phyloP scores from a whole-genome alignment of 2,888 invertebrate genomes.

The Pyrgus malvae region DNA sequence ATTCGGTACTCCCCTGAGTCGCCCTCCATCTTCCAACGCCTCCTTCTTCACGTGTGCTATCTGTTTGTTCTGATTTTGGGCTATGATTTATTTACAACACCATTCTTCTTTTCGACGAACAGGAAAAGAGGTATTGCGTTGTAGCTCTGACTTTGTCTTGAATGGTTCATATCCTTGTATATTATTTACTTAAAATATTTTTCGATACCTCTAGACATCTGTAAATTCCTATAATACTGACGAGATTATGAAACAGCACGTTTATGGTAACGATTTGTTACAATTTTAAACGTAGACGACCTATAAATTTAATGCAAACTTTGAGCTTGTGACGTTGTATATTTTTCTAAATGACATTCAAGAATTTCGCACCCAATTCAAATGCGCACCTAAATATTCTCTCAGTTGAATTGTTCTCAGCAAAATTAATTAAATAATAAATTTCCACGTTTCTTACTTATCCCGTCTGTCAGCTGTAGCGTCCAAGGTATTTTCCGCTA shows the following conservation, averaged over 20 bases:
- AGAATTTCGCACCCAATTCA: constrained; percentile 9
- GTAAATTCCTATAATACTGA: too few species aligned
- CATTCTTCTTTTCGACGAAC: too few species aligned
- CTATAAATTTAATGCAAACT: background rate
- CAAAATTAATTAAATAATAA: constrained; percentile 44
- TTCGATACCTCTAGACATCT: too few species aligned
- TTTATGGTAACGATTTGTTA: too few species aligned
- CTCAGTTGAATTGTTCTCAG: constrained; percentile 20
- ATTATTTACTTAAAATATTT: too few species aligned
- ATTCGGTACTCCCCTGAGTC: constrained; percentile 76
- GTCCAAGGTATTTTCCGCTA: constrained; percentile 68
- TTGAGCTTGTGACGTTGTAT: background rate
- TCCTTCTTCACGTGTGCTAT: constrained; percentile 28
- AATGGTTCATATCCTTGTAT: too few species aligned
- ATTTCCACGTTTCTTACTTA: constrained; percentile 56
- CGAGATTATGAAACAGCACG: too few species aligned
- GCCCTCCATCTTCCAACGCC: constrained; percentile 61
- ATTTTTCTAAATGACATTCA: background rate
- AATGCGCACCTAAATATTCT: constrained; percentile 19
- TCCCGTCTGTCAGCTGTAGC: constrained; percentile 63
- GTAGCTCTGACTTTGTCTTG: too few species aligned
- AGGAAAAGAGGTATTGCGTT: too few species aligned
- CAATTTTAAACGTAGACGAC: too few species aligned
- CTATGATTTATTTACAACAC: constrained; percentile 21
- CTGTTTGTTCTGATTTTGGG: constrained; percentile 4